Percentiles rank a stretch among this genome's conserved stretches.
Conservation (phyloP, 2,797 vertebrate genomes). For the Nannoperca australis region DNA sequence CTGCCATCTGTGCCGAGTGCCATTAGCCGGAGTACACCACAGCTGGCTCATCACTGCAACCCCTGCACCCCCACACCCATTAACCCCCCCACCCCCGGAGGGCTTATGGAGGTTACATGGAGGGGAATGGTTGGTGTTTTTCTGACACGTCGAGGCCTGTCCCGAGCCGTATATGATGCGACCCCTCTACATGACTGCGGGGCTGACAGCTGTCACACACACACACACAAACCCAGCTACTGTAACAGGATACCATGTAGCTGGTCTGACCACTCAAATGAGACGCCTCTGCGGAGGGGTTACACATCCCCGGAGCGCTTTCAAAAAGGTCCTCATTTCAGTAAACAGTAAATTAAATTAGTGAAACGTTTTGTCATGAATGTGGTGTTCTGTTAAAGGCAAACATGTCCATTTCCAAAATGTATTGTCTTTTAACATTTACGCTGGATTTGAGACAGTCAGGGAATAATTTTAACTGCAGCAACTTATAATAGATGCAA, state of each 20-base stretch:
- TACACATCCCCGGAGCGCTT: conserved; percentile 41
- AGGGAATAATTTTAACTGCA: background rate
- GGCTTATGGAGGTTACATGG: conserved; percentile 60
- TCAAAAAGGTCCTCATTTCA: conserved; percentile 28
- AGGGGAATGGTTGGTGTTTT: conserved; percentile 54
- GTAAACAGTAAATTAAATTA: conserved; percentile 39
- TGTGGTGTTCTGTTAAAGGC: background rate
- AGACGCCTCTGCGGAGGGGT: conserved; percentile 44
- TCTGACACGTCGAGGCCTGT: conserved; percentile 63
- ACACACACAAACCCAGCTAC: conserved; percentile 44
- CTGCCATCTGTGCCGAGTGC: conserved; percentile 71
- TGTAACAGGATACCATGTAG: conserved; percentile 70
- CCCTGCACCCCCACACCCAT: conserved; percentile 43
- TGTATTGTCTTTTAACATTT: background rate
- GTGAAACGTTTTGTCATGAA: conserved; percentile 6
- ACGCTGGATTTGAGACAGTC: background rate
- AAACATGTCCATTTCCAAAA: background rate
- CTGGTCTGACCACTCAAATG: conserved; percentile 53
- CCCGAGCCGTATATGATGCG: conserved; percentile 42
- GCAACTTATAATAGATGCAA: conserved; percentile 23
- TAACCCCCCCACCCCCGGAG: background rate
- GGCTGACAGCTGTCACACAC: conserved; percentile 74
- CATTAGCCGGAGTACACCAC: conserved; percentile 71
- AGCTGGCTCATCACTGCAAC: conserved; percentile 67
- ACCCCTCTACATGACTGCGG: conserved; percentile 48